A percentile compares a stretch with the other conserved stretches of the same genome.
phyloP scores from a whole-genome alignment of 2,113 vertebrate genomes.

The Chionodraco myersi region DNA sequence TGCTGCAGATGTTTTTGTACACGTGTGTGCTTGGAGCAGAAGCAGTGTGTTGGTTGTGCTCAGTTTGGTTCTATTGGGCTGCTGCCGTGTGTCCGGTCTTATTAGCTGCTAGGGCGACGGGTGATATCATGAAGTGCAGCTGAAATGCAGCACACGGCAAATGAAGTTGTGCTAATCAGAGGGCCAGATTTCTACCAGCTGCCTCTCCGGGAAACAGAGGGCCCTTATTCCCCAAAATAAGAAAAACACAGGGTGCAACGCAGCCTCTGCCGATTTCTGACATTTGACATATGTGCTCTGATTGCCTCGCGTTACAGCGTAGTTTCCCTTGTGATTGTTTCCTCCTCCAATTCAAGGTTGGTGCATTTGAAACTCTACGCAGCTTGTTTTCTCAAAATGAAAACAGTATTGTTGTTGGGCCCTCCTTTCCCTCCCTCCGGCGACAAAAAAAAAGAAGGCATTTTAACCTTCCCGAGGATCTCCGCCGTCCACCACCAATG shows the following conservation, averaged over 20 bases:
- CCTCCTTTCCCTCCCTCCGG: constrained; percentile 19
- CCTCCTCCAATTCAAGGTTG: constrained; percentile 57
- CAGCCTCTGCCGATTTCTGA: constrained; percentile 65
- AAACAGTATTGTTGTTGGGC: constrained; percentile 66
- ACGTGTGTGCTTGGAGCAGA: background rate
- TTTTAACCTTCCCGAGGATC: constrained; percentile 77
- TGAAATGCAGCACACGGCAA: constrained; percentile 59
- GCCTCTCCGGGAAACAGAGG: constrained; percentile 76
- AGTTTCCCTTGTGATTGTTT: constrained; percentile 69
- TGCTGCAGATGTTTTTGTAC: constrained; percentile 15
- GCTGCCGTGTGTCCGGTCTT: constrained; percentile 74
- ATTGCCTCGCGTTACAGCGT: constrained; percentile 67
- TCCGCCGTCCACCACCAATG: constrained; percentile 47
- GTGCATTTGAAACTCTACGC: constrained; percentile 50
- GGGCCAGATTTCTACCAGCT: constrained; percentile 80
- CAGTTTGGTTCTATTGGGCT: constrained; percentile 42
- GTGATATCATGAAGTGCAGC: constrained; percentile 77
- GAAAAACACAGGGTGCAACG: constrained; percentile 55
- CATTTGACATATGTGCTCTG: constrained; percentile 75
- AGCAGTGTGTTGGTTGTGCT: constrained; percentile 8
- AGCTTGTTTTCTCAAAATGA: constrained; percentile 66
- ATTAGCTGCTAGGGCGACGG: constrained; percentile 72
- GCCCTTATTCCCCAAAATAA: constrained; percentile 76
- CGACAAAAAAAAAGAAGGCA: constrained; percentile 54
- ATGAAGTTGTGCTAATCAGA: constrained; percentile 74